Evolutionary conservation across 2,113 vertebrate species (phyloP).

Genomic region (Anolis carolinensis): DNA sequence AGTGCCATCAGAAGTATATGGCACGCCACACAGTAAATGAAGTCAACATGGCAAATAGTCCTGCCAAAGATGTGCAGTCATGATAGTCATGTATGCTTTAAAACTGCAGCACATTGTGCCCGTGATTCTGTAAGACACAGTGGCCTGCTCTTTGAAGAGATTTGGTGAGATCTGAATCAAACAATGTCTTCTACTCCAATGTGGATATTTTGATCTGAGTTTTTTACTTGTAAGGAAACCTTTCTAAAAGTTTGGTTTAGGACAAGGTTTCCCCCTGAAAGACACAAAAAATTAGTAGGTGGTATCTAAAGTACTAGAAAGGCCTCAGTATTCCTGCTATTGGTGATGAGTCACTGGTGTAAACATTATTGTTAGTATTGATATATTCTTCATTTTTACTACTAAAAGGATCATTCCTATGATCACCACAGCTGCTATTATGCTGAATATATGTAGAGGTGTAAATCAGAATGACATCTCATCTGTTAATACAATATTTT

Average conservation of each 20-base stretch:
- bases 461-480: neutral
- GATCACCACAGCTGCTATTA: neutral
- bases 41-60: too few species aligned
- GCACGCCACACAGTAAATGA: too few species aligned
- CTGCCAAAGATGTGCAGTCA: too few species aligned
- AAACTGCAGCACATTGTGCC: too few species aligned
- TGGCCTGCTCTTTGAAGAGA: too few species aligned
- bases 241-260: neutral
- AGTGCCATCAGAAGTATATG: too few species aligned
- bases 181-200: too few species aligned
- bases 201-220: too few species aligned
- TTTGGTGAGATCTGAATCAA: too few species aligned
- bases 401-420: neutral
- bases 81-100: too few species aligned
- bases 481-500: too few species aligned
- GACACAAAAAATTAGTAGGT: neutral
- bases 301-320: neutral
- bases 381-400: neutral
- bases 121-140: too few species aligned
- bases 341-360: neutral
- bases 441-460: neutral
- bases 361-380: neutral
- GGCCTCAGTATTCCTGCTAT: neutral
- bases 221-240: neutral
- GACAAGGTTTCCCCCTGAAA: neutral